Evolutionary conservation across 2,797 vertebrate genomes (phyloP).

Genomic region (Lacerta bilineata): DNA sequence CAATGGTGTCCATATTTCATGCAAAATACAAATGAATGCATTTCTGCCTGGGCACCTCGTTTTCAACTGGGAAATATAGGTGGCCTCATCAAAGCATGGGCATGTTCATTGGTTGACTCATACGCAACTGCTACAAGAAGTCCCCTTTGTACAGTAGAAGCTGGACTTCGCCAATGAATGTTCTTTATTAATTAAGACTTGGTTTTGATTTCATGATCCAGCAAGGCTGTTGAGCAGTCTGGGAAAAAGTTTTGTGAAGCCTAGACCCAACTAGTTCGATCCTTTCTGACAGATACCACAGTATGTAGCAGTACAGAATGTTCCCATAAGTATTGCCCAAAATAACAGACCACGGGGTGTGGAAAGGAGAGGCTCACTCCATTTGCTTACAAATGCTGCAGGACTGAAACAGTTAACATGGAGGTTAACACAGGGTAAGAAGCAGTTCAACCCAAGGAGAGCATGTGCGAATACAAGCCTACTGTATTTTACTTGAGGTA

Average conservation of each 20-base stretch:
- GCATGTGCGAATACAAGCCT: constrained; percentile 39
- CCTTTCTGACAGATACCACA: neutral
- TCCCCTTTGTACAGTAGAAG: neutral
- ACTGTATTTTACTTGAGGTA: constrained; percentile 75
- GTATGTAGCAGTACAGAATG: too few relatives aligned
- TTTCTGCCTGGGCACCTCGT: constrained; percentile 17
- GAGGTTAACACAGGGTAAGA: neutral
- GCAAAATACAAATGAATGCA: constrained; percentile 18
- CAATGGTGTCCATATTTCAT: neutral
- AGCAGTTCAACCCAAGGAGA: neutral
- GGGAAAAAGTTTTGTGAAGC: neutral
- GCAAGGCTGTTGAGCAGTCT: neutral
- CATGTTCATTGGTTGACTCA: neutral
- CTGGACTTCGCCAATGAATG: neutral
- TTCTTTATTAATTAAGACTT: neutral
- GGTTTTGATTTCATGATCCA: neutral
- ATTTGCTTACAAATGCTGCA: neutral
- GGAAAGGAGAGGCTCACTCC: neutral
- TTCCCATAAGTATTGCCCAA: neutral
- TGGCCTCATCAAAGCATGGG: neutral
- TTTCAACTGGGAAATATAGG: constrained; percentile 33
- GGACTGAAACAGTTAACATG: neutral
- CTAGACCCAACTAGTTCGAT: neutral
- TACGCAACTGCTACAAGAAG: neutral
- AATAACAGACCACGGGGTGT: neutral